Base-by-base conservation (phyloP, 2,797 vertebrate genomes). In the Aldrovandia affinis region DNA sequence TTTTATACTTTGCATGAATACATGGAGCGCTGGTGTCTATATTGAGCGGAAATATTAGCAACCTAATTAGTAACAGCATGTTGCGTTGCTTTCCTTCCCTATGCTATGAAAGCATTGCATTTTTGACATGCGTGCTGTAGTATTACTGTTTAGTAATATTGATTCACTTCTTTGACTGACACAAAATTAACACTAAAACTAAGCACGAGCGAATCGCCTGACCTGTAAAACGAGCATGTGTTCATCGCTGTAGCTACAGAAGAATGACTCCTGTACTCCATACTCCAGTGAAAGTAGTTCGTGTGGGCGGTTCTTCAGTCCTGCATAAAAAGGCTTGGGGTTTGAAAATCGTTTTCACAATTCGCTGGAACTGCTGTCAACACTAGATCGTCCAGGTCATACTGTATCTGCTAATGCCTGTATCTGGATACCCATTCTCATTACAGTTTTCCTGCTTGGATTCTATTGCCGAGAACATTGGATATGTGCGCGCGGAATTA, bases 401-500 rank as follows among this genome's bases (percentile, higher is more conserved):
- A 85, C 83, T 81, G 63, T 30, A 68, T 68, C 15, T 75, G 54
- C 87, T 88, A 85, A 87, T 88, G 84, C 84, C 82, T 84, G 81
- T 73, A 61, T 83, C 82, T 92, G 83, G 82, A 91, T 88, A 88
- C 87, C 89, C 88, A 88, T 85, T 81, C 73, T 83, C 86, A 57
- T 61, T 47, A 36, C 89, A 88, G 84, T 55, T 81, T 50, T 44
- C 82, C 81, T 86, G 83, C 86, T 92, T 90, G 94, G 95, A 95
- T 95, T 93, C 91, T 87, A 87, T 88, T 86, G 89, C 93, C 89
- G 89, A 88, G 89, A 88, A 89, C 92, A 86, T 95, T 93, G 95
- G 95, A 96, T 95, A 96, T 96, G 96, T 93, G 94, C 95, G 93
- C 92, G 92, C 91, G 94, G 92, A 94, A 96, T 93, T 94, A 96